Evolutionary conservation across 37 sponge, comb jelly and placozoan species (phyloP).

Genomic region (Theonella swinhoei): DNA sequence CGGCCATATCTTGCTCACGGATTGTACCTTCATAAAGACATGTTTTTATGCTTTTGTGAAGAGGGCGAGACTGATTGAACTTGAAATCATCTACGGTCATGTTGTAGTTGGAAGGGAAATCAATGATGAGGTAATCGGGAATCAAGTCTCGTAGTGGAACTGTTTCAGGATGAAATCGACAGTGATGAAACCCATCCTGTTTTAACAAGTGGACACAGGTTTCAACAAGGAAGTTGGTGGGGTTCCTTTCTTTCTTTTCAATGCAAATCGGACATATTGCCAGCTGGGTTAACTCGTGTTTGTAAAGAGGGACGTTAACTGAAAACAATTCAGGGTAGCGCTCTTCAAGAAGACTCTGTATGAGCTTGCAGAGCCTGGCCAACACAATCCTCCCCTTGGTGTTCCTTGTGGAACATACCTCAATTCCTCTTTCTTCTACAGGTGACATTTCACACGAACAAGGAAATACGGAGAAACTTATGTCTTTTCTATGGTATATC

Average conservation of each 20-base stretch:
- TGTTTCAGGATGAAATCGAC: constrained; percentile 47
- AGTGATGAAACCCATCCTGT: constrained; percentile 32
- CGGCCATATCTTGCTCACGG: constrained; percentile 11
- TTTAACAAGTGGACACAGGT: constrained; percentile 51
- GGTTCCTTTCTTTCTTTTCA: constrained; percentile 27
- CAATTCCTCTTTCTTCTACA: constrained; percentile 75
- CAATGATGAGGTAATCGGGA: constrained; percentile 69
- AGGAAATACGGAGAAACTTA: constrained; percentile 39
- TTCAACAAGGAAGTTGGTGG: constrained; percentile 58
- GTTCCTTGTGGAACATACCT: constrained; percentile 50
- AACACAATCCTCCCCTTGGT: constrained; percentile 39
- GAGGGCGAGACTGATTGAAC: constrained; percentile 13
- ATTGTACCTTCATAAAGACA: constrained; percentile 23
- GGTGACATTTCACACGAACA: constrained; percentile 48
- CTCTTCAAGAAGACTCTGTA: constrained; percentile 66
- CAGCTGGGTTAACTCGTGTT: constrained; percentile 65
- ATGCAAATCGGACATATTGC: constrained; percentile 61
- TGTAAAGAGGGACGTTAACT: constrained; percentile 29
- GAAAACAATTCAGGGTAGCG: constrained; percentile 73
- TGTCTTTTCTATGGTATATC: constrained; percentile 5
- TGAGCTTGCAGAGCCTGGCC: constrained; percentile 65
- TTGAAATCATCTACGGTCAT: constrained; percentile 11
- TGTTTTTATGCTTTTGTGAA: constrained; percentile 35
- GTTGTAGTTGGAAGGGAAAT: constrained; percentile 40
- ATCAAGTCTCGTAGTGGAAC: constrained; percentile 62